Base-by-base conservation (phyloP, 2,797 vertebrate genomes). In the Notolepis coatsorum region DNA sequence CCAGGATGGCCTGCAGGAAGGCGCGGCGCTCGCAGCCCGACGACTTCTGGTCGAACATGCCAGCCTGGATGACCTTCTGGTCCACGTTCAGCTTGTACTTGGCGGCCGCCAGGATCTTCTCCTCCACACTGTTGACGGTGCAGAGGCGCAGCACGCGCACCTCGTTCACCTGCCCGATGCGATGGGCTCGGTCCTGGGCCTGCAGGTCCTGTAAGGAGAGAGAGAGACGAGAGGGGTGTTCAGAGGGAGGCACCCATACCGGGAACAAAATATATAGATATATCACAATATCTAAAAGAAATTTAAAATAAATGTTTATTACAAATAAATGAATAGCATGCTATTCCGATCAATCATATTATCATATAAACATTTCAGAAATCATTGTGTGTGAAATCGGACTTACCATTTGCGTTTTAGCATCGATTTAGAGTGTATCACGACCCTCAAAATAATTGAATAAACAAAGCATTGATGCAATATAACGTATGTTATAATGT, bases 41-140 rank as follows among this genome's bases (percentile, higher is more conserved):
- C 0, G 97, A 99, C 54, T 99, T 99, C 91, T 98, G 96, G 90
- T 99, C 97, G 0, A 99, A 99, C 97, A 99, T 99, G 7, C 97
- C 97, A 0, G 97, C 97, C 73, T 99, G 97, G 92, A 99, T 99
- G 48, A 99, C 97, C 41, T 99, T 99, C 88, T 99, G 97, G 77
- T 99, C 97, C 31, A 99, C 97, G 0, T 99, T 99, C 25, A 99
- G 93, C 59, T 99, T 99, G 89, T 99, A 99, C 53, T 99, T 99
- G 82, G 97, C 97, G 0, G 97, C 97, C 0, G 97, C 96, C 66
- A 99, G 90, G 69, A 99, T 99, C 84, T 99, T 99, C 62, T 99
- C 97, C 86, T 99, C 97, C 84, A 99, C 97, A 0, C 97, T 99
- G 91, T 99, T 98, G 43, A 99, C 97, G 0, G 97, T 98, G 91